phyloP scores from a whole-genome alignment of 2,888 invertebrate genomes.

The Mactromeris polynyma region DNA sequence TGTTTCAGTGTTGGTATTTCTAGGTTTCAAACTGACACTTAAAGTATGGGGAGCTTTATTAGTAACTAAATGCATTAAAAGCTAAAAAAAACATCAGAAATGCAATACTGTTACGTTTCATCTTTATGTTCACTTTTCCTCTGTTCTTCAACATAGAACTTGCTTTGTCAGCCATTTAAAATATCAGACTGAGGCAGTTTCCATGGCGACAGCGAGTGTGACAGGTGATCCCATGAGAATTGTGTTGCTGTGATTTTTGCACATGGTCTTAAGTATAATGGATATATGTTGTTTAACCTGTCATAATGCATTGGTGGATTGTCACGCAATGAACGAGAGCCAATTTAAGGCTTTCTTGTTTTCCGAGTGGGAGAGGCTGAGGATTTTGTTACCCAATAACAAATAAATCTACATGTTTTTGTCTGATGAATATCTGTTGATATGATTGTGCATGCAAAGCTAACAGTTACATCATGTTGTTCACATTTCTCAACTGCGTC shows the following conservation, averaged over 20 bases:
- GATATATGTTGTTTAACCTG: constrained; percentile 14
- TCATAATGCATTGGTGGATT: neutral
- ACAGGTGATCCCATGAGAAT: constrained; percentile 44
- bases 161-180: neutral
- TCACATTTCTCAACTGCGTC: neutral
- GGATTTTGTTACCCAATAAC: neutral
- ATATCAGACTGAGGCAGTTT: constrained; percentile 17
- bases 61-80: constrained; percentile 1
- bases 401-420: constrained; percentile 1
- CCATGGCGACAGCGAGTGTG: constrained; percentile 25
- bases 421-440: neutral
- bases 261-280: constrained; percentile 21
- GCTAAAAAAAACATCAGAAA: neutral
- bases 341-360: neutral
- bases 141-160: neutral
- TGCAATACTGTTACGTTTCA: neutral
- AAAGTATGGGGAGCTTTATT: neutral
- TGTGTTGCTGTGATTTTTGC: constrained; percentile 30
- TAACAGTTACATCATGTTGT: neutral
- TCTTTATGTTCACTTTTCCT: neutral
- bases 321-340: neutral
- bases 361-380: neutral
- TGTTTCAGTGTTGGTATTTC: neutral
- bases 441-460: neutral
- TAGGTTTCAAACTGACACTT: neutral